Conservation (phyloP, 2,797 vertebrate genomes). For the Manis crassicaudata region DNA sequence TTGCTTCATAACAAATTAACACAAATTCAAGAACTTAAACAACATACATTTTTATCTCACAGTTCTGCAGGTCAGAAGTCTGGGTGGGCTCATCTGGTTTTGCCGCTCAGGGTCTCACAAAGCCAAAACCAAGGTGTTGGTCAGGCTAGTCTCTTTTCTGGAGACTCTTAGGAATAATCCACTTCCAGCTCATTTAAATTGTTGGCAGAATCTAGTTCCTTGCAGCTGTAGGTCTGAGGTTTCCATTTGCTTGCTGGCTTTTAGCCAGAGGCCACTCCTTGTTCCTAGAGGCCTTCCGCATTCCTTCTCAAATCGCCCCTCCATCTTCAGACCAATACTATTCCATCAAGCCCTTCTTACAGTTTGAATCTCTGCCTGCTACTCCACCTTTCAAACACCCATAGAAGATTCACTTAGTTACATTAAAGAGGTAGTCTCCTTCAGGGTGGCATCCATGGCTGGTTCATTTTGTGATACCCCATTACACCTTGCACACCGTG, state of each 20-base stretch:
- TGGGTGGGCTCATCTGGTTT: slow-evolving; percentile 6
- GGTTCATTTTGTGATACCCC: background rate
- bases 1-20: slow-evolving; percentile 28
- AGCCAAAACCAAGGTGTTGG: slow-evolving; percentile 46
- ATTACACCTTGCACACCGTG: background rate
- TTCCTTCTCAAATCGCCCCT: background rate
- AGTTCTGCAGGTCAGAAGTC: background rate
- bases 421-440: background rate
- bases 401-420: background rate
- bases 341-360: background rate
- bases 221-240: background rate
- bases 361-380: background rate
- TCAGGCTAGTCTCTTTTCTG: background rate
- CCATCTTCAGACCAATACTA: background rate
- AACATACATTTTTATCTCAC: background rate
- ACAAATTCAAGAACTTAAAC: background rate
- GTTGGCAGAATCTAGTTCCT: slow-evolving; percentile 45
- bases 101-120: slow-evolving; percentile 13
- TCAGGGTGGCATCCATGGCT: background rate
- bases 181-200: slow-evolving; percentile 45
- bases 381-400: background rate
- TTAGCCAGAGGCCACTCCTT: background rate
- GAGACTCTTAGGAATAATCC: slow-evolving; percentile 2
- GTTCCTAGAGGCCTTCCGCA: background rate
- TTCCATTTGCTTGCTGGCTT: background rate